Percentiles rank a stretch among this genome's conserved stretches.
phyloP scores from a whole-genome alignment of 1,140 invertebrate species.

The Anthonomus grandis region DNA sequence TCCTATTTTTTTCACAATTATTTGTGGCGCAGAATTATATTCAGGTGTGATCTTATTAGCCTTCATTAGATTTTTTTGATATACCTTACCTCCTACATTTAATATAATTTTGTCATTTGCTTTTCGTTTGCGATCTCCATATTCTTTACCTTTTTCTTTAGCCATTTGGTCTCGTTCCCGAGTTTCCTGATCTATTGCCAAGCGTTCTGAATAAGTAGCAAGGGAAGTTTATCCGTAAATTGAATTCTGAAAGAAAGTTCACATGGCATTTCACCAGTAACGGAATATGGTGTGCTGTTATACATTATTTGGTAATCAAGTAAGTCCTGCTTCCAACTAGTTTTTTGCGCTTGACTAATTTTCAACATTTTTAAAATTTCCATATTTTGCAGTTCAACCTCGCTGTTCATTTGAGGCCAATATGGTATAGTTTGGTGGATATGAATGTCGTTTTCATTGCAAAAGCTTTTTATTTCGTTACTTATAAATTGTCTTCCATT shows the following conservation, averaged over 20 bases:
- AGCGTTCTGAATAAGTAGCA: too few relatives aligned
- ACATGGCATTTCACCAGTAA: slow-evolving; percentile 30
- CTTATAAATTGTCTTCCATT: slow-evolving; percentile 26
- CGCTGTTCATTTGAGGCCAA: slow-evolving; percentile 35
- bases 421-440: slow-evolving; percentile 14
- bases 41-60: slow-evolving; percentile 13
- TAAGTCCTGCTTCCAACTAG: slow-evolving; percentile 31
- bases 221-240: slow-evolving; percentile 7
- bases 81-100: slow-evolving; percentile 4
- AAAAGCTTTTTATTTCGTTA: slow-evolving; percentile 14
- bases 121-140: background rate
- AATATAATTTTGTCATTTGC: background rate
- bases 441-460: slow-evolving; percentile 3
- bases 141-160: slow-evolving; percentile 2
- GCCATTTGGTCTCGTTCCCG: background rate
- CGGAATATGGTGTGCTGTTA: slow-evolving; percentile 34
- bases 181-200: background rate
- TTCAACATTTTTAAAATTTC: slow-evolving; percentile 37
- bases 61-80: slow-evolving; percentile 7
- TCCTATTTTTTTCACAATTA: background rate
- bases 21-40: slow-evolving; percentile 9
- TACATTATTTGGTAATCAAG: slow-evolving; percentile 40
- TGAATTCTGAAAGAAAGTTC: slow-evolving; percentile 29
- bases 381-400: slow-evolving; percentile 41
- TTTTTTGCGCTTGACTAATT: slow-evolving; percentile 35